Percentiles rank a stretch among this genome's conserved stretches.
Conservation (phyloP, 2,797 vertebrate genomes). For the Craterocephalus amniculus region DNA sequence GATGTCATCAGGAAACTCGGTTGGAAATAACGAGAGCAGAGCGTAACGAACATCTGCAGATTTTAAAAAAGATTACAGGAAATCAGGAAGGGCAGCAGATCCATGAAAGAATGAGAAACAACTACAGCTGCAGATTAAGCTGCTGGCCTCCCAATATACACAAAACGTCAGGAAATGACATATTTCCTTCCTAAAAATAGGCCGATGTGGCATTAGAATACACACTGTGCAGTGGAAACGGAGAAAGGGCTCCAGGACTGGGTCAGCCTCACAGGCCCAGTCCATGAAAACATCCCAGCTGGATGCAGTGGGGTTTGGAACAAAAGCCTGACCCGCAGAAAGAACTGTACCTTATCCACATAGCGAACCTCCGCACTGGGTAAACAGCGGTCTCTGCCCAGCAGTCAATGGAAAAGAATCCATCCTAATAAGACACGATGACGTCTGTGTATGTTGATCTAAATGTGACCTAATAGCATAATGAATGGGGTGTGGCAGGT, state of each 20-base stretch:
- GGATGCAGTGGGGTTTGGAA: constrained; percentile 22
- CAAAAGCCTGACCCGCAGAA: neutral
- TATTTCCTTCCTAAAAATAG: constrained; percentile 47
- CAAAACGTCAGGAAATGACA: constrained; percentile 34
- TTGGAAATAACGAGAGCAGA: neutral
- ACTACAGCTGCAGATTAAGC: constrained; percentile 1
- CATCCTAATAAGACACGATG: neutral
- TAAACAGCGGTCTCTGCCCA: constrained; percentile 12
- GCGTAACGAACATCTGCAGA: neutral
- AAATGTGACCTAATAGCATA: constrained; percentile 7
- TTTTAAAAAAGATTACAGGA: neutral
- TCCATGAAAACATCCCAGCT: constrained; percentile 30
- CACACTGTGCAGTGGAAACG: constrained; percentile 25
- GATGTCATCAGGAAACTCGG: neutral
- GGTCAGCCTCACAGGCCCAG: constrained; percentile 27
- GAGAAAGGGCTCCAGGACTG: constrained; percentile 9
- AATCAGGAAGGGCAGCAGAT: neutral
- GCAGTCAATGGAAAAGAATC: constrained; percentile 4
- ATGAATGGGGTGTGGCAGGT: constrained; percentile 14
- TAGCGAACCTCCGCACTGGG: constrained; percentile 29
- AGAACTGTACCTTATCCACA: constrained; percentile 34
- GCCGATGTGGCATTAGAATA: constrained; percentile 40
- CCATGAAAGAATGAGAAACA: neutral
- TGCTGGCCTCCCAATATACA: constrained; percentile 1
- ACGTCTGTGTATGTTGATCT: neutral